Evolutionary conservation across 2,888 invertebrate genomes (phyloP).

Genomic region (Cactoblastis cactorum): DNA sequence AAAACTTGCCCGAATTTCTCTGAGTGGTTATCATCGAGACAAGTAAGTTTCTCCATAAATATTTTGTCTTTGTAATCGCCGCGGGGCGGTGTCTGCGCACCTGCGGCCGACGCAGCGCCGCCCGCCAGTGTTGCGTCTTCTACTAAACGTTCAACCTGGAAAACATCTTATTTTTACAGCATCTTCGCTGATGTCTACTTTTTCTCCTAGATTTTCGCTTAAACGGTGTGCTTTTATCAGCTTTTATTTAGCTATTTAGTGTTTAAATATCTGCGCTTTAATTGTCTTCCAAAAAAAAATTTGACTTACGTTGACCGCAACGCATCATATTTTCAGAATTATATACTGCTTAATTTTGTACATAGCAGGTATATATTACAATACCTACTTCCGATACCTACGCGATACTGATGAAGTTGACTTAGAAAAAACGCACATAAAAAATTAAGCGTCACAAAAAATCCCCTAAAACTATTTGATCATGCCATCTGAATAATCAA

Average conservation of each 20-base stretch:
- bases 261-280: no score
- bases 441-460: neutral
- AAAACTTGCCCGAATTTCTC: constrained; percentile 59
- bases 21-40: constrained; percentile 73
- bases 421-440: neutral
- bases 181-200: no score
- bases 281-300: neutral
- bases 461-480: no score
- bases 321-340: neutral
- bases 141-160: constrained; percentile 62
- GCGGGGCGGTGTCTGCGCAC: constrained; percentile 29
- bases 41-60: constrained; percentile 59
- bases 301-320: constrained; percentile 1
- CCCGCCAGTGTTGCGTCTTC: constrained; percentile 60
- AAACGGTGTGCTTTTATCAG: neutral
- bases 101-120: constrained; percentile 33
- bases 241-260: no score
- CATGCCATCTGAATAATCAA: no score
- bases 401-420: neutral
- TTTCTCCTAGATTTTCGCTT: neutral
- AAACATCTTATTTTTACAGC: no score
- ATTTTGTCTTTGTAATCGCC: constrained; percentile 59
- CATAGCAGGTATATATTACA: neutral
- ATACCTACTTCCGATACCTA: neutral
- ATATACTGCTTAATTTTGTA: neutral